These are phyloP conservation scores for Idris sp. DNA, from an alignment of 1,140 invertebrate genomes.

Conservation along the genomic window DNA sequence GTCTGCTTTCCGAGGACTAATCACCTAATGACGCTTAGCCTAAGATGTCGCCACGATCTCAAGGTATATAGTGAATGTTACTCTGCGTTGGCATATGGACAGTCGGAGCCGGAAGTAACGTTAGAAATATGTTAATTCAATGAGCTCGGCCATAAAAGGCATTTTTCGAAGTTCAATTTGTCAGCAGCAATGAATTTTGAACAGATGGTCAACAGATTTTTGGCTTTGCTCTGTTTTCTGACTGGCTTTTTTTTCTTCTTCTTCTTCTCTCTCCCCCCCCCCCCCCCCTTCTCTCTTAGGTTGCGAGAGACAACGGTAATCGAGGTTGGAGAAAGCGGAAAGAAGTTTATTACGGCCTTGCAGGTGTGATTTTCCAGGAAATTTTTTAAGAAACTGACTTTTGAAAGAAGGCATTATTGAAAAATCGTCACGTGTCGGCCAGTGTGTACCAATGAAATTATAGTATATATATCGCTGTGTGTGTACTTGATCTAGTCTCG, in stretches of 20 bases:
- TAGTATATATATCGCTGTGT: conserved; percentile 5
- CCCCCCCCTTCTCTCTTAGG: no score
- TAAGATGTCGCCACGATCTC: conserved; percentile 44
- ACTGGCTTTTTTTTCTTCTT: no score
- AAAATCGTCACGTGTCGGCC: conserved; percentile 59
- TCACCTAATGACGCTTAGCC: conserved; percentile 36
- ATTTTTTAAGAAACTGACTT: no score
- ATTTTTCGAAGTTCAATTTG: no score
- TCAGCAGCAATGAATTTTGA: no score
- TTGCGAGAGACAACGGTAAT: conserved; percentile 5
- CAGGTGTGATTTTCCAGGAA: conserved; percentile 53
- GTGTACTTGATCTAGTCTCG: conserved; percentile 53
- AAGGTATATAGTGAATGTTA: conserved; percentile 53
- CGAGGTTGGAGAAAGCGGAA: conserved; percentile 59
- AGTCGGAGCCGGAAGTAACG: conserved; percentile 41
- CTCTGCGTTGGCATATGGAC: conserved; percentile 39
- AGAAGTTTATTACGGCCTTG: conserved; percentile 44
- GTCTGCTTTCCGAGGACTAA: conserved; percentile 29
- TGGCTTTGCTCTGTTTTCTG: no score
- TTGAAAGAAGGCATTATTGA: no score
- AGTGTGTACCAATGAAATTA: conserved; percentile 12
- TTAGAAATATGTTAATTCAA: conserved; percentile 56
- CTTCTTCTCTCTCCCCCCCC: no score
- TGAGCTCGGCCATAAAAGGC: no score
- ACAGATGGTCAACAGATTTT: no score